Evolutionary conservation across 2,888 invertebrate species (phyloP), one percentile per base, ranked within the genome.

Genomic region (Troglohyphantes excavatus): DNA sequence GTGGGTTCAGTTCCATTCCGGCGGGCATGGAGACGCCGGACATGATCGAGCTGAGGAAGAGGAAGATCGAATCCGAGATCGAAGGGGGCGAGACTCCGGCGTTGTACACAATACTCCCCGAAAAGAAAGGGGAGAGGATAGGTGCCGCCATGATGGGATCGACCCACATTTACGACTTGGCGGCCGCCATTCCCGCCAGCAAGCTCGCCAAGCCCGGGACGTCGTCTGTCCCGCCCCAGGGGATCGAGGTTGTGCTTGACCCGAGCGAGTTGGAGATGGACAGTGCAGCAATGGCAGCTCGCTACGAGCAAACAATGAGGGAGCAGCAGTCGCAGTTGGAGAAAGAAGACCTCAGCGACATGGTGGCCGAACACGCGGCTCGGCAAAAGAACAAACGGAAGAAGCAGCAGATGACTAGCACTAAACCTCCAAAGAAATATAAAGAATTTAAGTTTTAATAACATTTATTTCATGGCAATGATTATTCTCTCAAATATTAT

Each of bases 1-100:
- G 98, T 91, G 98, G 99, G 53, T 95, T 98, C 92, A 96, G 97
- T 59, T 95, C 95, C 2, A 97, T 98, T 84, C 98, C 98, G 17
- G 96, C 98, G 72, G 99, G 99, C 89, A 95, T 99, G 94, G 99
- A 99, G 94, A 99, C 99, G 0, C 99, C 99, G 0, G 99, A 99
- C 93, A 97, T 98, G 92, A 99, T 99, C 93, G 99, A 99, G 93
- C 95, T 99, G 91, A 95, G 99, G 92, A 99, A 99, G 95, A 97
- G 97, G 94, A 98, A 98, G 93, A 97, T 98, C 91, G 99, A 99
- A 94, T 96, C 96, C 90, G 98, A 98, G 93, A 97, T 97, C 96
- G 99, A 99, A 93, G 97, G 97, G 63, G 96, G 96, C 39, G 98
- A 99, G 93, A 98, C 98, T 0, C 99, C 98, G 0, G 97, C 97